Percentiles rank a stretch among this genome's conserved stretches.
Evolutionary conservation across 2,888 invertebrate species (phyloP).

Genomic region (Melanostoma scalare): DNA sequence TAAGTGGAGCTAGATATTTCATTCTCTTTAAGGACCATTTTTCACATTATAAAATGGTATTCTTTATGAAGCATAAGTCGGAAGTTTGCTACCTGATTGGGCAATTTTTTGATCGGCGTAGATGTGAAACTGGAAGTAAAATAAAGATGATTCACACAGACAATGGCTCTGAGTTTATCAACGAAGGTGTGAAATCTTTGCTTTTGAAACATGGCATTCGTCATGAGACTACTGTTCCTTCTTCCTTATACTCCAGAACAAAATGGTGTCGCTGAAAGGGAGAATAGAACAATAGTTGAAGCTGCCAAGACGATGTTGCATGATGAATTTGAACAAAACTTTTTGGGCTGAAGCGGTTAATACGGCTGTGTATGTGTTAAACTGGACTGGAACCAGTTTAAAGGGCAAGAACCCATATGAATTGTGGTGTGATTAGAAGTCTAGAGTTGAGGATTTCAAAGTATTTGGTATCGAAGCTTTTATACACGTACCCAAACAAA

Average conservation of each 20-base stretch:
- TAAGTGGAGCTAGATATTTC: conserved; percentile 5
- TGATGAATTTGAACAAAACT: conserved; percentile 63
- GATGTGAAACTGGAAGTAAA: too few relatives aligned
- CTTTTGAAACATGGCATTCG: conserved; percentile 73
- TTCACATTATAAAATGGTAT: too few relatives aligned
- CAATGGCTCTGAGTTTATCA: conserved; percentile 3
- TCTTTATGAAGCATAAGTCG: too few relatives aligned
- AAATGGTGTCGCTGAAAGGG: conserved; percentile 77
- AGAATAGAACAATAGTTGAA: conserved; percentile 77
- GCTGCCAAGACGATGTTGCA: conserved; percentile 73
- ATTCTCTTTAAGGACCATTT: too few relatives aligned
- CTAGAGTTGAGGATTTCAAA: conserved; percentile 26
- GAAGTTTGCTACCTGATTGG: too few relatives aligned
- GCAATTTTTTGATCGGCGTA: too few relatives aligned
- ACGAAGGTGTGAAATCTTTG: conserved; percentile 34
- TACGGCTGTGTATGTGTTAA: conserved; percentile 77
- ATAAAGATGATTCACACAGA: too few relatives aligned
- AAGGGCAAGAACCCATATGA: conserved; percentile 74
- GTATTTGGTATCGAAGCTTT: conserved; percentile 38
- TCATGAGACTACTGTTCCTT: conserved; percentile 70
- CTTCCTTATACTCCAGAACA: conserved; percentile 78
- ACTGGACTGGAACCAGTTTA: conserved; percentile 75
- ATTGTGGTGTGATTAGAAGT: conserved; percentile 64
- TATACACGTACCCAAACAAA: conserved; percentile 48
- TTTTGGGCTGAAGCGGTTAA: conserved; percentile 80